phyloP scores from a whole-genome alignment of 1,140 invertebrate genomes.

The Drosophila ficusphila region DNA sequence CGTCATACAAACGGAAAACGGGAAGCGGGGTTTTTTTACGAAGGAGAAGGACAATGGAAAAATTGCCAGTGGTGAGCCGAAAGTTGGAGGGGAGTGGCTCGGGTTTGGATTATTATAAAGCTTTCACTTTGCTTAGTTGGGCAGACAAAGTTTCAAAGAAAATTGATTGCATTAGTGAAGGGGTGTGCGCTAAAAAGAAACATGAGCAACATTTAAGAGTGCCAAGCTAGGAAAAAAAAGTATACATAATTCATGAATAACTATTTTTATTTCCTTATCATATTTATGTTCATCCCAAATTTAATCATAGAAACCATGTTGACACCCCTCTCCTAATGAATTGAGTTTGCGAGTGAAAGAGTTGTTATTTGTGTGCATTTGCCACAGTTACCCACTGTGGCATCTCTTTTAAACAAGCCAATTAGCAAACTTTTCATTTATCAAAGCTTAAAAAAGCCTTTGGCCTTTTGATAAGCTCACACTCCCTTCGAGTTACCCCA shows the following conservation, averaged over 20 bases:
- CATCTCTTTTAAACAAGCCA: constrained; percentile 42
- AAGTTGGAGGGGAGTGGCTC: constrained; percentile 44
- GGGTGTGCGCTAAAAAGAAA: too few relatives aligned
- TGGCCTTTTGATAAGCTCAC: constrained; percentile 25
- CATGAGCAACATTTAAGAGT: too few relatives aligned
- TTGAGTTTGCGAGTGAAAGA: constrained; percentile 20
- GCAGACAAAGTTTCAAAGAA: constrained; percentile 61
- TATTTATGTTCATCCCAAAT: not conserved
- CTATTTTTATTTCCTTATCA: too few relatives aligned
- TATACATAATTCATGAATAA: too few relatives aligned
- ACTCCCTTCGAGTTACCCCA: constrained; percentile 2
- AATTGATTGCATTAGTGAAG: constrained; percentile 69
- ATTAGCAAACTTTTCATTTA: constrained; percentile 70
- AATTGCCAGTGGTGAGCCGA: constrained; percentile 44
- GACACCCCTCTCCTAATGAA: constrained; percentile 24
- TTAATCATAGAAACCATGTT: not conserved
- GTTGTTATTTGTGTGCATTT: constrained; percentile 13
- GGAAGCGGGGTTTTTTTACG: not conserved
- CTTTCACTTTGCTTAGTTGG: constrained; percentile 52
- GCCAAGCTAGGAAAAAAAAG: too few relatives aligned
- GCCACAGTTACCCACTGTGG: constrained; percentile 13
- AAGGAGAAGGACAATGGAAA: constrained; percentile 36
- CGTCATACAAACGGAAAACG: constrained; percentile 5
- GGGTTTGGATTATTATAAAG: constrained; percentile 47
- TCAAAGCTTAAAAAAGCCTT: constrained; percentile 46